Evolutionary conservation across 2,797 vertebrate species (phyloP).

Genomic region (Lemur catta): DNA sequence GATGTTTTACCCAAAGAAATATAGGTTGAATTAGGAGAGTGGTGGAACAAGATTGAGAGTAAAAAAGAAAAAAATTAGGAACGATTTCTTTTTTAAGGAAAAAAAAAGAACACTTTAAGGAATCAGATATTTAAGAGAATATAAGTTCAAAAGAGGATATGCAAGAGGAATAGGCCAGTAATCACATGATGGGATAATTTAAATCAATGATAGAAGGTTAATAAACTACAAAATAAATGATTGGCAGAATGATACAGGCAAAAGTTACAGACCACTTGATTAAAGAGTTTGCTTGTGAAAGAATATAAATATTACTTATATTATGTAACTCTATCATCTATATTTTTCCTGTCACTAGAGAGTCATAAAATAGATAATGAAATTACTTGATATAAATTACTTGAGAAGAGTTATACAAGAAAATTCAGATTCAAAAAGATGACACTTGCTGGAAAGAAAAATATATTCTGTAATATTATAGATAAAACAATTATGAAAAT

Average conservation of each 20-base stretch:
- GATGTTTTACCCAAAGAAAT: not conserved
- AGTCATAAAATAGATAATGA: not conserved
- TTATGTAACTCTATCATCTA: not conserved
- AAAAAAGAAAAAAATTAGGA: not conserved
- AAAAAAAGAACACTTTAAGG: not conserved
- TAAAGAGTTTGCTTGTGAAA: not conserved
- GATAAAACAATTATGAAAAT: not conserved
- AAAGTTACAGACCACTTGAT: not conserved
- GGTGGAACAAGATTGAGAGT: not conserved
- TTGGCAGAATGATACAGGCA: not conserved
- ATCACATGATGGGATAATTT: not conserved
- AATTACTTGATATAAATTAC: not conserved
- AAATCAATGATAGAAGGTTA: not conserved
- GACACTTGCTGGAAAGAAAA: not conserved
- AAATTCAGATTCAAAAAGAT: not conserved
- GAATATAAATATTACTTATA: not conserved
- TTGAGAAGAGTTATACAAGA: not conserved
- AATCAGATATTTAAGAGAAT: not conserved
- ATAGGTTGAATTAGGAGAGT: not conserved
- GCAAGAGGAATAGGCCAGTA: not conserved
- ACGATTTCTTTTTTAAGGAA: not conserved
- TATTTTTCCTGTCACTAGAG: not conserved
- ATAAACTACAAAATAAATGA: not conserved
- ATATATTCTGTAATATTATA: not conserved
- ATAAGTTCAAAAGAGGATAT: not conserved